Base-by-base conservation (phyloP, 1,140 invertebrate genomes). In the Hormaphis cornu region DNA sequence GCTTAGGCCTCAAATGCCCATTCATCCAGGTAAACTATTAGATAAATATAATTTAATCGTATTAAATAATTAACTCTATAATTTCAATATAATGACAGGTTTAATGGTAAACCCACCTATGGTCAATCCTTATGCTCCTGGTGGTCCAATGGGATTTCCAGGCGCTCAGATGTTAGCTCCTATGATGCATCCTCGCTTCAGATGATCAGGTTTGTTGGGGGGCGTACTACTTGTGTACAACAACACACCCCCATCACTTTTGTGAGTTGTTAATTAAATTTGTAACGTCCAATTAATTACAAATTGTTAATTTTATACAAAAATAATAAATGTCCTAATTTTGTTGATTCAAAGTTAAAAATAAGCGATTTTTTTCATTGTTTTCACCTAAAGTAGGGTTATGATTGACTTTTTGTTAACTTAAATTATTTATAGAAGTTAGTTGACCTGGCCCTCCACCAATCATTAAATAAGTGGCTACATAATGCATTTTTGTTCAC, bases 181-280 rank as follows among this genome's bases (percentile, higher is more conserved):
- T 71, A 85, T 87, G 83, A 86, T 88, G 85, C 86, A 86, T 77
- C 86, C 86, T 69, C 83, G 87, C 77, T 89, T 87, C 79, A 87
- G 87, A 87, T 89, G 87, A 89, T 89, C 86, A 75, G 75, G 75
- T 76, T 74, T 76, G 73, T 69, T 75, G 73, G 75, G 72, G 75
- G 75, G 74, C 50, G 59, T 75, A 59, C 74, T 73, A 72, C 73
- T 75, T 46, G 59, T 75, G 30, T 75, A 66, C 61, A 66, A 66
- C 61, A 66, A 46, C 42, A 46, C 61, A 20, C 61, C 72, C 71
- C 73, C 74, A 18, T 33, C 42, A 33, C 42, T 66, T 46, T 66
- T 48, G 42, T 46, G 33, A 48, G 61, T 66, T 63, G 42, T 46
- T 48, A 46, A 26, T 66, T 66, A 50, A 50, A 33, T 58, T 66